Conservation (phyloP, 1,140 invertebrate genomes). For the Bombus fervidus region DNA sequence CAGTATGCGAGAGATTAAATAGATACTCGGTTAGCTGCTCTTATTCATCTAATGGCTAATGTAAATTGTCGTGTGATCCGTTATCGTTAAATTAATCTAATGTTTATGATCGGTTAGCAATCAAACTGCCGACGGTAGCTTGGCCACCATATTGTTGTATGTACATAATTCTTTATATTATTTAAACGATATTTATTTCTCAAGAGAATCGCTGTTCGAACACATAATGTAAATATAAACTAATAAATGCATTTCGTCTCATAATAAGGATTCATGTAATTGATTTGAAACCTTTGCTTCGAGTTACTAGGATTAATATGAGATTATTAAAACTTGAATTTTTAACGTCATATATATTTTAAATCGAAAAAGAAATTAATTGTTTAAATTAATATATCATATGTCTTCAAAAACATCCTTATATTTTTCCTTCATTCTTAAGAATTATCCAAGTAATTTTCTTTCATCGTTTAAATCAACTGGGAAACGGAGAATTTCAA, state of each 20-base stretch:
- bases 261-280: background rate
- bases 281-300: background rate
- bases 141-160: slow-evolving; percentile 60
- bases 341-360: too few relatives aligned
- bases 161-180: slow-evolving; percentile 70
- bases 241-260: slow-evolving; percentile 63
- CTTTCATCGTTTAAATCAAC: too few relatives aligned
- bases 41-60: slow-evolving; percentile 35
- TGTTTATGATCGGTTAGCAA: slow-evolving; percentile 62
- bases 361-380: too few relatives aligned
- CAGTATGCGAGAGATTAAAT: slow-evolving; percentile 33
- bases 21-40: slow-evolving; percentile 20
- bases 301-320: background rate
- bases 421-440: too few relatives aligned
- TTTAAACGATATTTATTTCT: slow-evolving; percentile 72
- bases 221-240: slow-evolving; percentile 69
- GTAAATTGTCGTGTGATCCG: slow-evolving; percentile 52
- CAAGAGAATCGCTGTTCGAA: slow-evolving; percentile 49
- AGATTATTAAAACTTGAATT: background rate
- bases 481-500: too few relatives aligned
- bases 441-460: too few relatives aligned
- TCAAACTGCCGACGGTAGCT: slow-evolving; percentile 42
- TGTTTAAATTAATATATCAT: too few relatives aligned
- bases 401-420: too few relatives aligned
- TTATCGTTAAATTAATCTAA: slow-evolving; percentile 56